Evolutionary conservation across 2,888 invertebrate genomes (phyloP), one percentile per base, ranked within the genome.

Genomic region (Drymonia ruficornis): DNA sequence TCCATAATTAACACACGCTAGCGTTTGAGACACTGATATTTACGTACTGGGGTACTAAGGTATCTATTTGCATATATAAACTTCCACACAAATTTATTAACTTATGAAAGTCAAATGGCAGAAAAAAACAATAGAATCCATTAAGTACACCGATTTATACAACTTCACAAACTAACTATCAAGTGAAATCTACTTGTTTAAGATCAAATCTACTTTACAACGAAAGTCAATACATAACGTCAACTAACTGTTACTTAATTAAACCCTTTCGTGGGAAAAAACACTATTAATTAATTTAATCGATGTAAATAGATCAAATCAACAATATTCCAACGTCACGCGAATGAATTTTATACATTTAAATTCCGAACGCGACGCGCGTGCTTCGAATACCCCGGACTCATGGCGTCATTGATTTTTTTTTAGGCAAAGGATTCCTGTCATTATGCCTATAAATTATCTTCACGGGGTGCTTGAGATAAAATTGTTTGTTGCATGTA

Each of bases 381-480:
- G 79, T 77, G 78, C 71, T 81, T 82, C 63, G 71, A 76, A 89
- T 88, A 80, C 87, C 86, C 80, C 67, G 76, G 76, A 80, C 78
- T 78, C 74, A 82, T 80, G 83, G 83, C 80, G 82, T 80, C 80
- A 78, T n/a, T n/a, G 70, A 79, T 74, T 69, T 58, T 69, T 78
- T 83, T 81, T 77, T 70, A 73, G 67, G 75, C 80, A 74, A 81
- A 76, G 83, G 79, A 80, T 77, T 83, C 78, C 81, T 86, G 85
- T 89, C 88, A 84, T 81, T 89, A 82, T 74, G 78, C 64, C 77
- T 82, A 80, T 87, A 83, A 77, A 82, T 89, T 87, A 87, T 81
- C 83, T 77, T 83, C 79, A 78, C 81, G 84, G 84, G 87, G 84
- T 69, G 84, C 82, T 83, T 78, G 65, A 80, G 86, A 82, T 84